A percentile compares a stretch with the other conserved stretches of the same genome.
Conservation (phyloP, 2,888 invertebrate genomes). For the Choreutis nemorana region DNA sequence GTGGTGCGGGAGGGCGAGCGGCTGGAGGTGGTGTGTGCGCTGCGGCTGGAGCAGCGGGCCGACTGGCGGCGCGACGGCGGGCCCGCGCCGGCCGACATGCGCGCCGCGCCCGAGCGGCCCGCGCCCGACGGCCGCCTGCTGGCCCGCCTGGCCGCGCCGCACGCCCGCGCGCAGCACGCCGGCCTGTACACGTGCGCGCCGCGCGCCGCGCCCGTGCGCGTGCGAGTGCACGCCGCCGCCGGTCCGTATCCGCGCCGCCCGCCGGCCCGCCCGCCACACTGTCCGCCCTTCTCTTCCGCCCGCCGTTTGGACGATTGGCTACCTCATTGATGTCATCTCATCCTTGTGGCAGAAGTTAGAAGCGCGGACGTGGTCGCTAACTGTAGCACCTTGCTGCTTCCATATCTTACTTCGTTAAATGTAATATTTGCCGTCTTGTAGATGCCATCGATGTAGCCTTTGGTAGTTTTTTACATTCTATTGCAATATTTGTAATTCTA, state of each 20-base stretch:
- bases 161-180: slow-evolving; percentile 29
- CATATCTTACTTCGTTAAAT: too few relatives aligned
- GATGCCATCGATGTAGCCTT: not conserved
- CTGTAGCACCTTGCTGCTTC: too few relatives aligned
- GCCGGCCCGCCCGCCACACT: not conserved
- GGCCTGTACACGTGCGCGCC: slow-evolving; percentile 30
- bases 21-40: slow-evolving; percentile 40
- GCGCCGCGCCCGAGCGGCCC: slow-evolving; percentile 18
- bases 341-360: too few relatives aligned
- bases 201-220: slow-evolving; percentile 6
- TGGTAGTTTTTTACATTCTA: too few relatives aligned
- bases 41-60: slow-evolving; percentile 25
- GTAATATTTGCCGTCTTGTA: not conserved
- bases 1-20: slow-evolving; percentile 37
- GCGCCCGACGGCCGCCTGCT: slow-evolving; percentile 17
- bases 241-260: slow-evolving; percentile 5
- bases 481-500: too few relatives aligned
- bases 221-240: slow-evolving; percentile 11
- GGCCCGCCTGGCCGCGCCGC: slow-evolving; percentile 19
- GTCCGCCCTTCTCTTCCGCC: not conserved
- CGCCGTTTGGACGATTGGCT: not conserved
- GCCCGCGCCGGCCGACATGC: slow-evolving; percentile 23
- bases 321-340: too few relatives aligned
- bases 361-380: too few relatives aligned
- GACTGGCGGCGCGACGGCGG: slow-evolving; percentile 6